A percentile compares a stretch with the other conserved stretches of the same genome.
These are phyloP conservation scores for Leucopternis melanops DNA, from an alignment of 2,113 vertebrate genomes.

Conservation along the genomic window DNA sequence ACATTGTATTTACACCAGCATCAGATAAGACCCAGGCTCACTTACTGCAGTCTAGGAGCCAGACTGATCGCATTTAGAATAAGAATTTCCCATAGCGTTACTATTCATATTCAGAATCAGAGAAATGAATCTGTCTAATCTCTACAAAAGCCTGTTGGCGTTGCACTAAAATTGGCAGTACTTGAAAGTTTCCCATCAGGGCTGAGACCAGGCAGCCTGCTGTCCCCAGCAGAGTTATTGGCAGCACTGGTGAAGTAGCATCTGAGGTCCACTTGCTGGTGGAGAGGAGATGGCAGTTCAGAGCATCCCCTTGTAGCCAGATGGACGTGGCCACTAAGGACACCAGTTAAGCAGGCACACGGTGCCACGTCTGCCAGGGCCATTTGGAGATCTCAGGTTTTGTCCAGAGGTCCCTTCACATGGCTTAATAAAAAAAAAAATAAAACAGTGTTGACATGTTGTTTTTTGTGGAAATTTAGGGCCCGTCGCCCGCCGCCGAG, in stretches of 20 bases:
- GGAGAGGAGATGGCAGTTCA: background rate
- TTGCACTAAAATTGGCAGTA: background rate
- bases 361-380: background rate
- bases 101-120: background rate
- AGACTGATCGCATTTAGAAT: background rate
- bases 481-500: too few relatives aligned
- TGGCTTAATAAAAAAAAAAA: background rate
- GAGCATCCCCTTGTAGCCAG: background rate
- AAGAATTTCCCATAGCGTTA: background rate
- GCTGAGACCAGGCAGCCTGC: background rate
- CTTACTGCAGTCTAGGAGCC: background rate
- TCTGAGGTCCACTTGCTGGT: background rate
- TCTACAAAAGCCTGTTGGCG: background rate
- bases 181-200: background rate
- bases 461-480: too few relatives aligned
- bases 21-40: background rate
- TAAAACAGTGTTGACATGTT: rapidly evolving
- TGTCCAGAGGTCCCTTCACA: background rate
- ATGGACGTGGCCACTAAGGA: background rate
- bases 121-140: background rate
- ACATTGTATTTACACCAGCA: background rate
- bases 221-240: background rate
- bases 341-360: background rate
- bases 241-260: background rate
- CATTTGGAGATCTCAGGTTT: background rate